Percentiles rank a stretch among this genome's conserved stretches.
Conservation (phyloP, 2,888 invertebrate species). For the Caenorhabditis sinica region DNA sequence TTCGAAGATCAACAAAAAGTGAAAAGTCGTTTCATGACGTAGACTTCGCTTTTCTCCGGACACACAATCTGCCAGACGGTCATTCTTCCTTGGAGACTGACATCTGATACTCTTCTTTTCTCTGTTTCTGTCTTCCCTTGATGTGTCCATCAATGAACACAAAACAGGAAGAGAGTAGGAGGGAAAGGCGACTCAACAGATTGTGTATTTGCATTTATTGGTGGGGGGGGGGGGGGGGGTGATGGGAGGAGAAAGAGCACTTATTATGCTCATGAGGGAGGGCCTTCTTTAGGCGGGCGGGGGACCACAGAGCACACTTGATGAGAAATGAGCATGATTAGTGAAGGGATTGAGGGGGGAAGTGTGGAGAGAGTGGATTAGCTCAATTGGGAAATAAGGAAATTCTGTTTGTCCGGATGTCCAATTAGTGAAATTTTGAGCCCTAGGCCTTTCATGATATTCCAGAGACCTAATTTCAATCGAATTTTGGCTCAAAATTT, state of each 20-base stretch:
- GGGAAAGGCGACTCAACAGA: slow-evolving; percentile 44
- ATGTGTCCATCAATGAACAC: slow-evolving; percentile 22
- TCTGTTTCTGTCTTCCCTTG: not conserved
- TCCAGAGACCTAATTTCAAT: too few relatives aligned
- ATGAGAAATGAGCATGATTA: slow-evolving; percentile 17
- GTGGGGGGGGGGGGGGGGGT: not conserved
- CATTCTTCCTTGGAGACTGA: not conserved
- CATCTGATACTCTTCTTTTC: slow-evolving; percentile 35
- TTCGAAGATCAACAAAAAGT: not conserved
- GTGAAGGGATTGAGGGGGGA: not conserved
- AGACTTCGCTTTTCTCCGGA: not conserved
- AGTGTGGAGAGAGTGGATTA: not conserved
- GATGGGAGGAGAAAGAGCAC: not conserved
- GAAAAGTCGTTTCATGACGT: not conserved
- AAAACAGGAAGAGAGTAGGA: slow-evolving; percentile 4
- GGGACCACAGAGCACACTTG: not conserved
- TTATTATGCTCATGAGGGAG: slow-evolving; percentile 52
- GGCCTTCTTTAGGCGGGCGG: not conserved
- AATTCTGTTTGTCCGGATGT: too few relatives aligned
- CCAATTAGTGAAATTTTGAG: too few relatives aligned
- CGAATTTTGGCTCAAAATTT: too few relatives aligned
- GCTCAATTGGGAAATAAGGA: not conserved
- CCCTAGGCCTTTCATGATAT: too few relatives aligned
- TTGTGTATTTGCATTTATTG: slow-evolving; percentile 43
- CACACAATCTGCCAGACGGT: slow-evolving; percentile 18